Conservation (phyloP, 2,113 vertebrate species). For the Melanerpes aurifrons region DNA sequence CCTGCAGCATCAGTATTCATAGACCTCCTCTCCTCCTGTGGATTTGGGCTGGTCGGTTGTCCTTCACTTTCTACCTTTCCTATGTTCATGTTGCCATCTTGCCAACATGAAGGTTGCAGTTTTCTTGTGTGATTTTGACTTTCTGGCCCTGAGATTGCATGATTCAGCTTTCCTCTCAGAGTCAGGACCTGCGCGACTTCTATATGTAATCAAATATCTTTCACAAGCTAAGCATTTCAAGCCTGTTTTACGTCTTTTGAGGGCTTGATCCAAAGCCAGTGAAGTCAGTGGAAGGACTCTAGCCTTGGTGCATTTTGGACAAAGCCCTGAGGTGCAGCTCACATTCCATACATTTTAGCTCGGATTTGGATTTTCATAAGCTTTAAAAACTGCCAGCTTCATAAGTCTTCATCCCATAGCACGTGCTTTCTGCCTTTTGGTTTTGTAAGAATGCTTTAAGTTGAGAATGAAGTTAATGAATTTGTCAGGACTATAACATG, state of each 20-base stretch:
- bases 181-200: not conserved
- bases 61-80: not conserved
- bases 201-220: not conserved
- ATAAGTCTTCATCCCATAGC: not conserved
- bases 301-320: not conserved
- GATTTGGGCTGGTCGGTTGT: not conserved
- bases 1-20: not conserved
- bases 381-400: constrained; percentile 49
- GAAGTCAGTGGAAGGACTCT: constrained; percentile 5
- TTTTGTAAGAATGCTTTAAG: constrained; percentile 13
- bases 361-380: constrained; percentile 68
- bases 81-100: not conserved
- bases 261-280: not conserved
- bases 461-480: not conserved
- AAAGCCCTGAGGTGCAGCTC: not conserved
- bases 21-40: not conserved
- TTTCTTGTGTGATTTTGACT: not conserved
- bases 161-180: not conserved
- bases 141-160: not conserved
- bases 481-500: not conserved
- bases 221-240: not conserved
- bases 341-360: constrained; percentile 65
- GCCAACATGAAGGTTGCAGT: not conserved
- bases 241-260: not conserved
- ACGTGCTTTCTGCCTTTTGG: not conserved